Base-by-base conservation (phyloP, 2,888 invertebrate species). In the Schrankia costaestrigalis region DNA sequence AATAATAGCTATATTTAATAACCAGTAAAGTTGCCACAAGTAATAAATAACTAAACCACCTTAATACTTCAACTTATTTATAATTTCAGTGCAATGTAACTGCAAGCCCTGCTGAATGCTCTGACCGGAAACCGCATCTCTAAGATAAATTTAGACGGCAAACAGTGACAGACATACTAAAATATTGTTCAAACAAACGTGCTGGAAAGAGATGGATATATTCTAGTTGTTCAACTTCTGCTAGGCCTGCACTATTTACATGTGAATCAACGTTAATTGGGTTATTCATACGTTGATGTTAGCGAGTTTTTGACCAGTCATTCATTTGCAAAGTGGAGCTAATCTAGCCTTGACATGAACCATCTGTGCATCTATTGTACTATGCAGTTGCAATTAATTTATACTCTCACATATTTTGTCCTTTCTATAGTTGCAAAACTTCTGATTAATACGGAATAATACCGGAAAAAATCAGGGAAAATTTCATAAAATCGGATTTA, bases 61-160 rank as follows among this genome's bases (percentile, higher is more conserved):
- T n/a, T n/a, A n/a, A n/a, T n/a, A n/a, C n/a, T n/a, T n/a, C n/a
- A n/a, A n/a, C n/a, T n/a, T n/a, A n/a, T n/a, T n/a, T n/a, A n/a
- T n/a, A n/a, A n/a, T 72, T 46, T 46, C 46, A 60, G 54, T 66
- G 67, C 70, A 69, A 50, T 71, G 71, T 68, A 69, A 63, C 59
- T 62, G 50, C 29, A 45, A 44, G 58, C 61, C 42, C 53, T 46
- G 41, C 46, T 48, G 72, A 66, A 71, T 74, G 70, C 59, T 47
- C 60, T 44, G 50, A 71, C 82, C 83, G 86, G 86, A 86, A 83
- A 74, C 71, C 65, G 63, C 70, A 70, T 70, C 78, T 77, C 71
- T 41, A 60, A 61, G 76, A 74, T 81, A 84, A 80, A 81, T 80
- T 76, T 85, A 86, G 78, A 58, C 55, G 45, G 38, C 66, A 67